A percentile compares a stretch with the other conserved stretches of the same genome.
phyloP scores from a whole-genome alignment of 2,113 vertebrate genomes.

The Myrmophylax atrothorax region DNA sequence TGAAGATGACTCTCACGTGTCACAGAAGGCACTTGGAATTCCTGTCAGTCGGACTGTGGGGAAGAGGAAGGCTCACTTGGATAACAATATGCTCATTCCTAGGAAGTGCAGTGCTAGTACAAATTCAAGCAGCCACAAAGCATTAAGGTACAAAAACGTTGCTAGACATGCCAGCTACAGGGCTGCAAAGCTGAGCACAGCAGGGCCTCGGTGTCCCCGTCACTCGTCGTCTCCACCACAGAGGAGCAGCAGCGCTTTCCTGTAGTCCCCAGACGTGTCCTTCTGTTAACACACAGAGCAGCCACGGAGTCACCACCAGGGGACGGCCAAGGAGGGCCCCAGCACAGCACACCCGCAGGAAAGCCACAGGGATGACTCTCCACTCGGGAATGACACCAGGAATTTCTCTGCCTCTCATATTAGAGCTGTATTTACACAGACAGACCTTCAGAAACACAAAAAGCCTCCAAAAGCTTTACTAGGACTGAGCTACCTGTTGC shows the following conservation, averaged over 20 bases:
- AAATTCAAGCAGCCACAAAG: background rate
- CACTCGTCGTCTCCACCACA: slow-evolving; percentile 89
- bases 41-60: background rate
- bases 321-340: background rate
- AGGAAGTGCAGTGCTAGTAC: background rate
- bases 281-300: slow-evolving; percentile 76
- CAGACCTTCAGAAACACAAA: background rate
- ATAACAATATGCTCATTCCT: background rate
- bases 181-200: slow-evolving; percentile 20
- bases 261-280: slow-evolving; percentile 91
- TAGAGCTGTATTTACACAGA: background rate
- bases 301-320: slow-evolving; percentile 45
- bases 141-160: background rate
- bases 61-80: background rate
- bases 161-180: background rate
- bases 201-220: background rate
- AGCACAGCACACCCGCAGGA: background rate
- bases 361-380: slow-evolving; percentile 4
- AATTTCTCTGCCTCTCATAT: background rate
- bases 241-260: slow-evolving; percentile 89
- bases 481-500: background rate
- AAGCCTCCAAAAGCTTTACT: background rate
- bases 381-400: background rate
- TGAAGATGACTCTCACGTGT: background rate
- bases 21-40: slow-evolving; percentile 38